Evolutionary conservation across 2,113 vertebrate genomes (phyloP).

Genomic region (Otis tarda): DNA sequence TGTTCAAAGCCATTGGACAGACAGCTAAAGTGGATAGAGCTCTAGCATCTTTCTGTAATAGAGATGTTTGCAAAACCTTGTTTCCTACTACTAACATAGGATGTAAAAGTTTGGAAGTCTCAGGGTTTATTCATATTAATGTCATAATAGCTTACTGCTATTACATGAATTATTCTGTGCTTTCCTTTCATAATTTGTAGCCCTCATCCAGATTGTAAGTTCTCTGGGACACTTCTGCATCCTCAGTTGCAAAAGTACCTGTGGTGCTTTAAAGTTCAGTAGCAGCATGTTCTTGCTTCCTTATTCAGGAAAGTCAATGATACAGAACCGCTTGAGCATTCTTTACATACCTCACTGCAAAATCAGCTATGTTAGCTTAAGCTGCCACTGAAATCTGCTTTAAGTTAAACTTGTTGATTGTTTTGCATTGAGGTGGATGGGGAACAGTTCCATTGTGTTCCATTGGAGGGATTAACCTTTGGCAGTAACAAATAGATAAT

Average conservation of each 20-base stretch:
- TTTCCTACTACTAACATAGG: neutral
- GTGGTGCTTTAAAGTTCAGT: neutral
- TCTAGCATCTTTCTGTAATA: neutral
- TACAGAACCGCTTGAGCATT: fast-evolving
- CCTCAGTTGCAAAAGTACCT: neutral
- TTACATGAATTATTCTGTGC: neutral
- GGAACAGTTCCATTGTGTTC: neutral
- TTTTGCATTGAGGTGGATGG: neutral
- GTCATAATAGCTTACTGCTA: neutral
- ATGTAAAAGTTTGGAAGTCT: neutral
- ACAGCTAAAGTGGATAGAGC: neutral
- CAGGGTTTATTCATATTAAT: neutral
- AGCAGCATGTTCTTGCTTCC: neutral
- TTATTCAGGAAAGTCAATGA: neutral
- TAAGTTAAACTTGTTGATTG: neutral
- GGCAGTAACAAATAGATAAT: neutral
- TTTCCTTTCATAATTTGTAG: neutral
- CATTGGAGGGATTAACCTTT: neutral
- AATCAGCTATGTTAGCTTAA: neutral
- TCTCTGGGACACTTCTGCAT: neutral
- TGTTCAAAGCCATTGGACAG: neutral
- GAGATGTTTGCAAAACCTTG: neutral
- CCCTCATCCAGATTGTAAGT: neutral
- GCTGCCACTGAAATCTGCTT: neutral
- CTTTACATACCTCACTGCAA: neutral